phyloP scores from a whole-genome alignment of 2,888 invertebrate species.

The Lydus trimaculatus region DNA sequence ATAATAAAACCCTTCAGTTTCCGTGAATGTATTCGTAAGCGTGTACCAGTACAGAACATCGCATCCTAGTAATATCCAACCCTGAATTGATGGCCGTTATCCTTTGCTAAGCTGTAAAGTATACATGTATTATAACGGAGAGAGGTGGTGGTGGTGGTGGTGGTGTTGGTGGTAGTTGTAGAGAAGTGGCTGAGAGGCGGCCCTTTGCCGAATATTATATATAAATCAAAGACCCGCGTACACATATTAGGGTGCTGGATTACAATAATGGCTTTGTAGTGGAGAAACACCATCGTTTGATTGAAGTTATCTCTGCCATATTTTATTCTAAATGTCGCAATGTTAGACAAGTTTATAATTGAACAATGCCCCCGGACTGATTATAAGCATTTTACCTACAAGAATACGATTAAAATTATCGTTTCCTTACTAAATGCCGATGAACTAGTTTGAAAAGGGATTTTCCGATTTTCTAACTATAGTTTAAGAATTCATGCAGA shows the following conservation, averaged over 20 bases:
- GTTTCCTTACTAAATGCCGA: background rate
- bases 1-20: conserved; percentile 43
- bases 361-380: conserved; percentile 14
- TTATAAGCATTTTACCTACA: background rate
- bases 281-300: conserved; percentile 51
- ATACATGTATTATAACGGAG: conserved; percentile 43
- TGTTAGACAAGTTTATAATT: conserved; percentile 40
- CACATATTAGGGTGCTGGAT: conserved; percentile 51
- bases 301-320: conserved; percentile 56
- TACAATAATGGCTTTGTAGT: conserved; percentile 52
- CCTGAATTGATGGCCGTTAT: conserved; percentile 43
- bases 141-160: conserved; percentile 15
- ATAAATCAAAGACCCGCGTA: conserved; percentile 52
- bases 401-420: background rate
- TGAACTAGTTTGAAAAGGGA: background rate
- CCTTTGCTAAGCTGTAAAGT: conserved; percentile 45
- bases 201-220: conserved; percentile 49
- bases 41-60: conserved; percentile 30
- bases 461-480: background rate
- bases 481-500: background rate
- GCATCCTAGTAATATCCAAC: conserved; percentile 34
- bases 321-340: conserved; percentile 44
- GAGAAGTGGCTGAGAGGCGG: conserved; percentile 35
- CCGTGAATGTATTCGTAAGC: conserved; percentile 38
- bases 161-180: conserved; percentile 3